Conservation (phyloP, 2,797 vertebrate species). For the Euphonia xanthogaster region DNA sequence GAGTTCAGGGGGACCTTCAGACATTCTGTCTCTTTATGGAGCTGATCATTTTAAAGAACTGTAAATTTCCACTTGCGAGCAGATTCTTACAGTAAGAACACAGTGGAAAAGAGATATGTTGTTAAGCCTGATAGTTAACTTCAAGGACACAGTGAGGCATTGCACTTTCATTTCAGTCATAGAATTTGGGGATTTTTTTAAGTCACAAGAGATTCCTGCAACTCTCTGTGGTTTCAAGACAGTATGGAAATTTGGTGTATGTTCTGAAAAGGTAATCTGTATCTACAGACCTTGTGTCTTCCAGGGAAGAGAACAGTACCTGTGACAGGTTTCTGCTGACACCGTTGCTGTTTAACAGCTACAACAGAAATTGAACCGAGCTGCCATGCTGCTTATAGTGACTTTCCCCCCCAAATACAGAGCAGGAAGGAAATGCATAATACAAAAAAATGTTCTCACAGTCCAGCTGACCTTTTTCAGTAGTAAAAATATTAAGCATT, state of each 20-base stretch:
- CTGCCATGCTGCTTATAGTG: not conserved
- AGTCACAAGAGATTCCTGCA: not conserved
- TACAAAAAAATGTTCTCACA: not conserved
- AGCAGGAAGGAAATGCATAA: not conserved
- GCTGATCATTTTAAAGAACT: not conserved
- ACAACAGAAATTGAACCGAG: not conserved
- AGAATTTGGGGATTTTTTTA: not conserved
- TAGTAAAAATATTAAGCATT: not conserved
- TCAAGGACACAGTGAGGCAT: not conserved
- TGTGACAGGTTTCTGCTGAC: not conserved
- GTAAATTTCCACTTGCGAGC: not conserved
- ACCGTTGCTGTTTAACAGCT: not conserved
- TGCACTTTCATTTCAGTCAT: not conserved
- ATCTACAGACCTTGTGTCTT: not conserved
- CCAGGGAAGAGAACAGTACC: not conserved
- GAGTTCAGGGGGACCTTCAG: constrained; percentile 4
- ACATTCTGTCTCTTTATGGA: not conserved
- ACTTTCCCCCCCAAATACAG: not conserved
- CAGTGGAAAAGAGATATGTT: not conserved
- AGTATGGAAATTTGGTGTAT: not conserved
- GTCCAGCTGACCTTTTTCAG: not conserved
- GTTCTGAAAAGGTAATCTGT: not conserved
- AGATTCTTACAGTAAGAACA: not conserved
- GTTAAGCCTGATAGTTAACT: not conserved
- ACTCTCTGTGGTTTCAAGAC: not conserved